Percentiles rank a stretch among this genome's conserved stretches.
Evolutionary conservation across 2,113 vertebrate species (phyloP).

Genomic region (Arvicanthis niloticus): DNA sequence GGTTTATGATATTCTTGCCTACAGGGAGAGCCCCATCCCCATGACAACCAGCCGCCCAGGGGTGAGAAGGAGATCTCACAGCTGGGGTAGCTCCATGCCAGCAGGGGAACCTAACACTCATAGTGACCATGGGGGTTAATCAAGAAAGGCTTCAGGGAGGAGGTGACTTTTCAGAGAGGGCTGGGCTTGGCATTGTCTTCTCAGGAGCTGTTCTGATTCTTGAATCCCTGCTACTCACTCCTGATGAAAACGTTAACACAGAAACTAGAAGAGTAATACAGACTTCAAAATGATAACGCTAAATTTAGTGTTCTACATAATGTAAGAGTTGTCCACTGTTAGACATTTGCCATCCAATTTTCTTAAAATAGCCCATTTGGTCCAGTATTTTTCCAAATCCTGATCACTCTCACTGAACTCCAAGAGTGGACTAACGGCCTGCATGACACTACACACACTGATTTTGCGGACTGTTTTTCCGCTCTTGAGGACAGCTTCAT

Average conservation of each 20-base stretch:
- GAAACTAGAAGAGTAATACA: background rate
- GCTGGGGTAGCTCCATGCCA: background rate
- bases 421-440: background rate
- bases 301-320: slow-evolving; percentile 48
- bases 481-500: background rate
- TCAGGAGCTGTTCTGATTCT: background rate
- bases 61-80: background rate
- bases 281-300: slow-evolving; percentile 27
- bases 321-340: background rate
- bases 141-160: background rate
- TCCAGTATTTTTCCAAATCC: slow-evolving; percentile 7
- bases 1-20: background rate
- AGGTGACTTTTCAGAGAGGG: background rate
- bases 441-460: background rate
- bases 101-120: background rate
- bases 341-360: background rate
- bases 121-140: background rate
- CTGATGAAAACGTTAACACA: background rate
- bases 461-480: background rate
- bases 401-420: background rate
- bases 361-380: slow-evolving; percentile 3
- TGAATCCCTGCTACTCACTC: background rate
- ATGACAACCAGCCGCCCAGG: background rate
- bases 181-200: accelerated
- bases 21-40: background rate